Evolutionary conservation across 2,797 vertebrate species (phyloP), one percentile per base, ranked within the genome.

Genomic region (Mormyrops attenuatus): DNA sequence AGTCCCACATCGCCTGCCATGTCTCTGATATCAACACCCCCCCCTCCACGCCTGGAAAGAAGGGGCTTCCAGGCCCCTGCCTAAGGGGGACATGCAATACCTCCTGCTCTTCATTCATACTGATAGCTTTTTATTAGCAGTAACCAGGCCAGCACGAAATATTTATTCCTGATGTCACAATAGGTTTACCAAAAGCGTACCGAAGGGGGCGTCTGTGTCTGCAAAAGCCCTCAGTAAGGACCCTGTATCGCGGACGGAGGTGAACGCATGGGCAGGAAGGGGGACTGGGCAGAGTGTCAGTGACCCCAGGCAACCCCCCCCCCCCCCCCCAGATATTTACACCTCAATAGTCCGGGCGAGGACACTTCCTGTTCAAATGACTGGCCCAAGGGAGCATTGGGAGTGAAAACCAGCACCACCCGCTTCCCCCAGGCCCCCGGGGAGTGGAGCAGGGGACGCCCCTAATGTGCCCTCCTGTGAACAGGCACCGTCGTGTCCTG

Each of bases 151-250:
- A 22, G n/a, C 41, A 13, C 77, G 17, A 38, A 80, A 80, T 44
- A 66, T n/a, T 20, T 84, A 49, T 20, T 49, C 80, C 44, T 44
- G 80, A 84, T n/a, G 15, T 82, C 44, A 47, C 8, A 38, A 41
- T 4, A 49, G 20, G 17, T 47, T 47, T 84, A 22, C 9, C 7
- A 22, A 49, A 49, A 84, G 47, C 5, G 1, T 47, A 47, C 22
- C 9, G 38, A 3, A 84, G 80, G 80, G 20, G 15, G 80, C 2
- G 9, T 49, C 41, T 47, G 38, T 44, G 80, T 22, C 26, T n/a
- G 95, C 34, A 30, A 26, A 15, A 69, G 26, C 11, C 26, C 26
- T 34, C 26, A 3, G 63, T 13, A 13, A 30, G 63, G 63, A 30
- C 63, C 63, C 63, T 26, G 11, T 30, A 66, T 66, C 7, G 7